Conservation (phyloP, 2,113 vertebrate genomes). For the Mobula birostris region DNA sequence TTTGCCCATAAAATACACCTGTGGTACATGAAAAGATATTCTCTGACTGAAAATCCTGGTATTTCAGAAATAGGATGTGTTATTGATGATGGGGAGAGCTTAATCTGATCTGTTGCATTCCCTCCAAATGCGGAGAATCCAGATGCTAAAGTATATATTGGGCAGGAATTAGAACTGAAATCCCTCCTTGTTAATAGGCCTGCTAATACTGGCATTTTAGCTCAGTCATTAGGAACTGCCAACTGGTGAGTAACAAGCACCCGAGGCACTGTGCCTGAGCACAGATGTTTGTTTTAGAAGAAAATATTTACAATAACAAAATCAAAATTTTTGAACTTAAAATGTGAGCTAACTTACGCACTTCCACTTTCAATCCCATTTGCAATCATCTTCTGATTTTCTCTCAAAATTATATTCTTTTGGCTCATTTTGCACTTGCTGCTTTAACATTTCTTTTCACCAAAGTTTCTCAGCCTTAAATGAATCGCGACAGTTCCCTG, state of each 20-base stretch:
- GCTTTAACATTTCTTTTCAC: neutral
- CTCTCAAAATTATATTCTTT: neutral
- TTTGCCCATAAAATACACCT: neutral
- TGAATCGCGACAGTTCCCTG: neutral
- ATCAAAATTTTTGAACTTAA: neutral
- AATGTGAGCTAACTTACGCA: neutral
- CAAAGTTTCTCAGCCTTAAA: neutral
- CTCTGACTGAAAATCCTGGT: neutral
- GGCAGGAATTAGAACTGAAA: neutral
- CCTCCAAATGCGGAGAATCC: neutral
- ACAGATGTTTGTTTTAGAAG: neutral
- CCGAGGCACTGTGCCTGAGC: neutral
- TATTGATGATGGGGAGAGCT: neutral
- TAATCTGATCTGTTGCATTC: neutral
- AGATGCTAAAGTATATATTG: neutral
- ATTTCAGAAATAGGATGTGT: neutral
- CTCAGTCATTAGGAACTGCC: neutral
- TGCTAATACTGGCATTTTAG: neutral
- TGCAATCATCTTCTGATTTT: neutral
- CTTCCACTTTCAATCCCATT: neutral
- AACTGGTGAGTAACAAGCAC: neutral
- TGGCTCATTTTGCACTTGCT: neutral
- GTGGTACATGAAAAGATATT: neutral
- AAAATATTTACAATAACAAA: neutral
- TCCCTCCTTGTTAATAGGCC: neutral